Evolutionary conservation across 2,113 vertebrate genomes (phyloP).

Genomic region (Periophthalmus modestus): DNA sequence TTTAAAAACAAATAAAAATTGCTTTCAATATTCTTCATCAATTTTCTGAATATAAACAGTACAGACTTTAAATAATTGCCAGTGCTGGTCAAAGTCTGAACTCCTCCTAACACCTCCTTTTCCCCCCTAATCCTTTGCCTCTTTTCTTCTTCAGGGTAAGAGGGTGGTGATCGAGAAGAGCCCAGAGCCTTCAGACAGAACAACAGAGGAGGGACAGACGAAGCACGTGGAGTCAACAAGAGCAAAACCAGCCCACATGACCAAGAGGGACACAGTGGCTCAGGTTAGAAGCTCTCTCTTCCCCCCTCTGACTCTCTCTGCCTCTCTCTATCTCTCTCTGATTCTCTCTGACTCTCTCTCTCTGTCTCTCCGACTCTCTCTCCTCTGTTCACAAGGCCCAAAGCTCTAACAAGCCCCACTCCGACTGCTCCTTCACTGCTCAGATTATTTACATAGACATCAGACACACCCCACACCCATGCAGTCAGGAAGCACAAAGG

Average conservation of each 20-base stretch:
- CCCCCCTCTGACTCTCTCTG: not conserved
- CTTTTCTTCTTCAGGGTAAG: slow-evolving; percentile 76
- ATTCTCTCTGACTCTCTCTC: too few relatives aligned
- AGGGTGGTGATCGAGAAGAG: slow-evolving; percentile 85
- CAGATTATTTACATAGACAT: slow-evolving; percentile 71
- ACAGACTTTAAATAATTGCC: too few relatives aligned
- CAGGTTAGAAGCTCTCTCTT: slow-evolving; percentile 68
- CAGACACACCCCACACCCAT: slow-evolving; percentile 66
- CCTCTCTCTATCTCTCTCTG: too few relatives aligned
- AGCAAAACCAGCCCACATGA: slow-evolving; percentile 65
- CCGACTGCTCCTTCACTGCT: not conserved
- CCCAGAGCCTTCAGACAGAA: slow-evolving; percentile 40
- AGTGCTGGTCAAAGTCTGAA: too few relatives aligned
- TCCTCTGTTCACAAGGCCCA: slow-evolving; percentile 15
- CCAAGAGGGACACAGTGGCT: slow-evolving; percentile 71
- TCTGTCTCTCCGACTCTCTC: too few relatives aligned
- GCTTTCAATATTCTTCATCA: too few relatives aligned
- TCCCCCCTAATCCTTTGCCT: slow-evolving; percentile 4
- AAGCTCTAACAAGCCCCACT: slow-evolving; percentile 9
- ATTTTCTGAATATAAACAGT: too few relatives aligned
- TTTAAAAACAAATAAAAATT: too few relatives aligned
- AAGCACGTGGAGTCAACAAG: slow-evolving; percentile 61
- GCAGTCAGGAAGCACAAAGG: slow-evolving; percentile 54
- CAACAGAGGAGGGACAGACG: slow-evolving; percentile 66
- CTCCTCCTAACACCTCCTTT: too few relatives aligned